Conservation (phyloP, 1,140 invertebrate species). For the Zaprionus capensis region DNA sequence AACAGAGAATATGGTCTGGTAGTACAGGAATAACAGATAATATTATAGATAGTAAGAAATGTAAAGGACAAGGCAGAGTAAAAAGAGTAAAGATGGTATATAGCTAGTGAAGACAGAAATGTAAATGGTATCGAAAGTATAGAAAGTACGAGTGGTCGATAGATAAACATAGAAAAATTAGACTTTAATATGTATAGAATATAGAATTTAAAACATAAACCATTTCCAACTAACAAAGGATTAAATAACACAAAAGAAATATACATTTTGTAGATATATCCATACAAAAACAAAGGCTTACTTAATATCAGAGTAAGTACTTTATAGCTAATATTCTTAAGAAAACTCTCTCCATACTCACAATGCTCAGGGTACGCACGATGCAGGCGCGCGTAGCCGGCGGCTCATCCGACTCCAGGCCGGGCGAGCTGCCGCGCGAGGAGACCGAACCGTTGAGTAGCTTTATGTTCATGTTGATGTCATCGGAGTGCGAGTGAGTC, state of each 20-base stretch:
- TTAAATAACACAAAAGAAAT: not conserved
- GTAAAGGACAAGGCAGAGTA: not conserved
- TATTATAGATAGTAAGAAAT: no score
- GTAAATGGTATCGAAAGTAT: no score
- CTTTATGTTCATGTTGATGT: constrained; percentile 75
- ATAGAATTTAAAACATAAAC: no score
- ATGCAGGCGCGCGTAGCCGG: constrained; percentile 84
- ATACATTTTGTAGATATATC: no score
- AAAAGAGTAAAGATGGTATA: not conserved
- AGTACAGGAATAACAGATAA: no score
- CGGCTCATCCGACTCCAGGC: constrained; percentile 70
- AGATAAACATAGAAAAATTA: no score
- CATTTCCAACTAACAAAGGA: no score
- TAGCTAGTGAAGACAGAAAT: not conserved
- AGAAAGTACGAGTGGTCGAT: no score
- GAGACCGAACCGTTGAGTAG: constrained; percentile 77
- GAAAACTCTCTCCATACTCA: constrained; percentile 80
- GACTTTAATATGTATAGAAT: no score
- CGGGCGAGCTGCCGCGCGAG: constrained; percentile 79
- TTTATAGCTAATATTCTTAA: not conserved
- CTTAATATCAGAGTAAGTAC: not conserved
- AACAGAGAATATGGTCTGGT: not conserved
- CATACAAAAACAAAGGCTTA: no score
- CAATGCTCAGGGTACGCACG: constrained; percentile 86
- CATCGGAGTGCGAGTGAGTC: constrained; percentile 73